These are phyloP conservation scores for Linnaemya vulpina DNA, from an alignment of 2,888 invertebrate species.

Conservation along the genomic window DNA sequence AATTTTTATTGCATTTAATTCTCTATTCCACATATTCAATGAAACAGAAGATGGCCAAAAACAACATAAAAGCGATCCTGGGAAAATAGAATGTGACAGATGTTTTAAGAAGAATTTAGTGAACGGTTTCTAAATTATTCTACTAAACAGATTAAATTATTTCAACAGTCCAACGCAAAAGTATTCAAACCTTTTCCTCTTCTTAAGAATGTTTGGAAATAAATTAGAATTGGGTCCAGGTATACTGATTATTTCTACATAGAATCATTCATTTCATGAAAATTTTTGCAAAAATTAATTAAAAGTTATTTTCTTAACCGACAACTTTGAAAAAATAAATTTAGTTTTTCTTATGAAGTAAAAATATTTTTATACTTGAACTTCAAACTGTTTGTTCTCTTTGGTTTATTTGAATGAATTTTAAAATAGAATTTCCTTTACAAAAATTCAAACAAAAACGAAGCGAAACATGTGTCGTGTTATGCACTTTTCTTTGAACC, in stretches of 20 bases:
- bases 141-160: neutral
- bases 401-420: constrained; percentile 21
- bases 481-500: constrained; percentile 17
- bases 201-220: neutral
- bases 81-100: constrained; percentile 2
- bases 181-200: neutral
- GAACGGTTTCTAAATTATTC: neutral
- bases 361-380: neutral
- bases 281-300: too few species aligned
- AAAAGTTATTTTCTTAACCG: too few species aligned
- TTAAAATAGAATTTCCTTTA: constrained; percentile 12
- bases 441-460: neutral
- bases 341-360: too few species aligned
- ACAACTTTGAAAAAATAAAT: too few species aligned
- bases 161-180: neutral
- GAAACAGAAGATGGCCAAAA: neutral
- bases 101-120: neutral
- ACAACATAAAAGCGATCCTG: neutral
- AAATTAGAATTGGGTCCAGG: too few species aligned
- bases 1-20: constrained; percentile 11
- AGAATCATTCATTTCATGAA: too few species aligned
- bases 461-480: constrained; percentile 45
- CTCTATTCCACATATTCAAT: neutral
- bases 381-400: neutral
- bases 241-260: too few species aligned